phyloP scores from a whole-genome alignment of 2,113 vertebrate species.

The Cephalopterus ornatus region DNA sequence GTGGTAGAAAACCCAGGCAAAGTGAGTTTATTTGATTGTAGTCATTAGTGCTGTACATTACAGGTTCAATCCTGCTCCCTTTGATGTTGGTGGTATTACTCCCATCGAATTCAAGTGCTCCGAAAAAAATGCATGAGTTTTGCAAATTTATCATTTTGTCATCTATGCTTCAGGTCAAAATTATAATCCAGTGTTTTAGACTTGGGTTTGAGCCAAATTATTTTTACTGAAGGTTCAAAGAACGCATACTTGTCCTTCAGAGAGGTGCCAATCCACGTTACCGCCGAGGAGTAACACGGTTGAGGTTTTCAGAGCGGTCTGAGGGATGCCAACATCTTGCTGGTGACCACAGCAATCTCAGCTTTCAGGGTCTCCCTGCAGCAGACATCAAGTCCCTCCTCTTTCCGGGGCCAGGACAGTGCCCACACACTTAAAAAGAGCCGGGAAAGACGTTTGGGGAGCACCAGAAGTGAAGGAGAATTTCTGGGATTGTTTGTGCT shows the following conservation, averaged over 20 bases:
- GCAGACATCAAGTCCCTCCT: neutral
- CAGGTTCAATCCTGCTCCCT: constrained; percentile 38
- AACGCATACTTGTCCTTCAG: neutral
- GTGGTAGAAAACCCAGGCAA: neutral
- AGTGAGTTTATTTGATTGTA: neutral
- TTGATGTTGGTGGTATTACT: neutral
- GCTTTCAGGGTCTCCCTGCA: neutral
- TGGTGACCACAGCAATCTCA: neutral
- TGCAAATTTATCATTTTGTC: constrained; percentile 44
- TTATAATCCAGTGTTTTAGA: neutral
- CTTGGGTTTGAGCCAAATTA: neutral
- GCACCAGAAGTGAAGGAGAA: neutral
- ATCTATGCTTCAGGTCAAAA: constrained; percentile 18
- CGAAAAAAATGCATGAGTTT: constrained; percentile 10
- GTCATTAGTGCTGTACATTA: neutral
- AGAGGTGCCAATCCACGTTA: neutral
- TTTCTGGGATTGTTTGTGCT: neutral
- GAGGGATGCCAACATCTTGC: neutral
- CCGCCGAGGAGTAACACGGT: fast-evolving
- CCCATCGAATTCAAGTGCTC: neutral
- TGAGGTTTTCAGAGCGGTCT: neutral
- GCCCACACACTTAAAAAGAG: neutral
- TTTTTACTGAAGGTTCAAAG: constrained; percentile 23
- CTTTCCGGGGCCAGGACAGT: fast-evolving
- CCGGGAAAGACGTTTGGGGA: neutral